Base-by-base conservation (phyloP, 2,113 vertebrate species). In the Ascaphus truei region DNA sequence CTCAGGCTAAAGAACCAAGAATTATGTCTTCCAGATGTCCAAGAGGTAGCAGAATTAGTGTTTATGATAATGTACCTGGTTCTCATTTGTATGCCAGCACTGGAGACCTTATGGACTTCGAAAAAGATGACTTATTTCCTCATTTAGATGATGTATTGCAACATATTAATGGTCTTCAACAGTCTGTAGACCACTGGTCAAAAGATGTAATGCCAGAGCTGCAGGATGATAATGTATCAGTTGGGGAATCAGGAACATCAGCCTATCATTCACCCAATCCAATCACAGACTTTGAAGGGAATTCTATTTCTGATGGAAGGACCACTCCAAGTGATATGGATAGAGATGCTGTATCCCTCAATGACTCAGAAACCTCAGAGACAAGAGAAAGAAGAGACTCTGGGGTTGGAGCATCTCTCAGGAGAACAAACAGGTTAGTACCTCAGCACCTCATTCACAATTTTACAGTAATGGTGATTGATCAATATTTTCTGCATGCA, bases 61-160 rank as follows among this genome's bases (percentile, higher is more conserved):
- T 92, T 29, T 86, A 86, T 30, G 91, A 99, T 85, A 99, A 99
- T 0, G 96, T 99, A n/a, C 96, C 96, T 0, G 92, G 94, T 41
- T 96, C 95, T 15, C 96, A 99, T 58, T 84, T 99, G 29, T 98
- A 95, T 1, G 97, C 96, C 74, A 98, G 96, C 84, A 98, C 96
- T 0, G 97, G 97, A 0, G 96, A 99, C 66, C 90, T 99, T 33
- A 60, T 96, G 85, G 96, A 98, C 79, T 75, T 98, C 45, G 97
- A 95, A 75, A 94, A 90, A 52, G 96, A 95, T 55, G 93, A 93
- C 37, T 82, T 96, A 72, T 93, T 96, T 77, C 95, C 95, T 3
- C 93, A 93, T 77, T 76, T 98, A 60, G 95, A 96, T 45, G 97
- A 97, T 80, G 92, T 99, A 56, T 83, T 98, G 77, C 94, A 96